Conservation (phyloP, 2,797 vertebrate species). For the Sebastes aleutianus region DNA sequence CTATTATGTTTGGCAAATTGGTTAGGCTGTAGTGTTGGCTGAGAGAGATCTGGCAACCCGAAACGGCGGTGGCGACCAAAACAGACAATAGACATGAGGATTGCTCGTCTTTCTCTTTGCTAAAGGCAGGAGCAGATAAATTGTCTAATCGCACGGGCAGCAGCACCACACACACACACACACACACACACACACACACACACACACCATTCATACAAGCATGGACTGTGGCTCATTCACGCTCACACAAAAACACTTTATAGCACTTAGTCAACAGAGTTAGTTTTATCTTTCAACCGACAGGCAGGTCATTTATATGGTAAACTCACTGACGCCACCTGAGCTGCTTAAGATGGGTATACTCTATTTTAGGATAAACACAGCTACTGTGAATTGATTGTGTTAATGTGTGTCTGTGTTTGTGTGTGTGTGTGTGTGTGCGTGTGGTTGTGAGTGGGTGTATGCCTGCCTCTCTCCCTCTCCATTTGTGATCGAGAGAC, state of each 20-base stretch:
- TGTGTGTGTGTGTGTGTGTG: neutral
- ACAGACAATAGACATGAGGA: slow-evolving; percentile 51
- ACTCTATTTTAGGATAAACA: slow-evolving; percentile 69
- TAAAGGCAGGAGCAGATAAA: slow-evolving; percentile 38
- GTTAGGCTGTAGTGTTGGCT: slow-evolving; percentile 50
- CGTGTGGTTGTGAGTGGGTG: slow-evolving; percentile 33
- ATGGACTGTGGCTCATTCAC: slow-evolving; percentile 24
- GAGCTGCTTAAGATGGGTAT: slow-evolving; percentile 67
- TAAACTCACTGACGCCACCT: slow-evolving; percentile 75
- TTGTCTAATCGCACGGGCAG: slow-evolving; percentile 35
- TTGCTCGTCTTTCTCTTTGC: slow-evolving; percentile 34
- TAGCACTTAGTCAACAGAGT: slow-evolving; percentile 62
- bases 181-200: neutral
- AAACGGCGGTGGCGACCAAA: slow-evolving; percentile 50
- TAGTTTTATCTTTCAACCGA: slow-evolving; percentile 67
- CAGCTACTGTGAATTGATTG: slow-evolving; percentile 56
- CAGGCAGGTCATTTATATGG: slow-evolving; percentile 82
- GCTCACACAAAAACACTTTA: slow-evolving; percentile 45
- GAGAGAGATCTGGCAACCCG: slow-evolving; percentile 55
- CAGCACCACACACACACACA: slow-evolving; percentile 10
- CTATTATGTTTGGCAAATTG: slow-evolving; percentile 69
- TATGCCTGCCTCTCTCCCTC: slow-evolving; percentile 32
- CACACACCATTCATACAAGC: neutral
- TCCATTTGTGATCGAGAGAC: slow-evolving; percentile 71
- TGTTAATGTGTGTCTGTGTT: neutral